Evolutionary conservation across 2,113 vertebrate species (phyloP).

Genomic region (Helogale parvula): DNA sequence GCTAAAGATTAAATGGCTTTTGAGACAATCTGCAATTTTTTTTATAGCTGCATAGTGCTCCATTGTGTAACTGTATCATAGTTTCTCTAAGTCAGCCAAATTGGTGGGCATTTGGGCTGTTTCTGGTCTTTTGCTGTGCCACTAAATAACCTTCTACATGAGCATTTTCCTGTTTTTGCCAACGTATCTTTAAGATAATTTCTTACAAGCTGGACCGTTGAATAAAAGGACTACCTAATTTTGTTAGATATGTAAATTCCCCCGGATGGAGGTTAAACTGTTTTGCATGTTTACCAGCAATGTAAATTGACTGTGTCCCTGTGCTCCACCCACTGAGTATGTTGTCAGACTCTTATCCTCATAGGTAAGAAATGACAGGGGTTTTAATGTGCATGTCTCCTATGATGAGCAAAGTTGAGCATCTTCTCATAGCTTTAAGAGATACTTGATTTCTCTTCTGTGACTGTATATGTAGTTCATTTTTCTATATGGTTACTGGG

Average conservation of each 20-base stretch:
- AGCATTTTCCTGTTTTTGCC: neutral
- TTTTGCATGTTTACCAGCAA: constrained; percentile 2
- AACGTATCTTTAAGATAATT: neutral
- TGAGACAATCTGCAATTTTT: neutral
- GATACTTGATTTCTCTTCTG: constrained; percentile 24
- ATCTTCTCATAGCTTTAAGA: neutral
- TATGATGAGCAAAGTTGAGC: neutral
- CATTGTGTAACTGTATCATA: neutral
- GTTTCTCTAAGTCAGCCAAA: neutral
- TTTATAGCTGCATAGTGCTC: neutral
- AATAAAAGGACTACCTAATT: neutral
- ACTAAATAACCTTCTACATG: neutral
- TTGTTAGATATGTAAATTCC: neutral
- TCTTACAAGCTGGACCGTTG: neutral
- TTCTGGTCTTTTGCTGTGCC: neutral
- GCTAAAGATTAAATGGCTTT: neutral
- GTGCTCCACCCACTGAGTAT: neutral
- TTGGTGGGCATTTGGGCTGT: neutral
- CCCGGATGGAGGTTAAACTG: neutral
- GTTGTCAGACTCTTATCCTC: neutral
- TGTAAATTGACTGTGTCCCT: neutral
- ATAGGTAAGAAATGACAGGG: neutral
- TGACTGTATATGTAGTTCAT: neutral
- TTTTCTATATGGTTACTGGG: neutral
- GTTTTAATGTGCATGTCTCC: neutral